Percentiles rank a stretch among this genome's conserved stretches.
These are phyloP conservation scores for Alviniconcha strummeri DNA, from an alignment of 2,888 invertebrate species.

Conservation along the genomic window DNA sequence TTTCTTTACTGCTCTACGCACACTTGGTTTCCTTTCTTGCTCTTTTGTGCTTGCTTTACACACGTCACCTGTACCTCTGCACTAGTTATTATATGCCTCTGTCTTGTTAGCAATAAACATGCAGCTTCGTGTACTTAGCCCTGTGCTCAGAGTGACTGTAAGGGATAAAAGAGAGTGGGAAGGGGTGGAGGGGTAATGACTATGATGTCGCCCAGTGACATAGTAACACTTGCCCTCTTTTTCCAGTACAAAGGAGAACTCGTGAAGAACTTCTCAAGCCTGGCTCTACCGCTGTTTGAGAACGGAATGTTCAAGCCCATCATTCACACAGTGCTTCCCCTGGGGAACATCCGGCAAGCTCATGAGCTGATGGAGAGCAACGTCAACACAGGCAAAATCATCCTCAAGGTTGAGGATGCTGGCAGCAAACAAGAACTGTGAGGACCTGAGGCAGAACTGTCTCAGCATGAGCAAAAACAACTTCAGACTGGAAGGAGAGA, in stretches of 20 bases:
- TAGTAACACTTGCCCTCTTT: not conserved
- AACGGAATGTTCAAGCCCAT: conserved; percentile 63
- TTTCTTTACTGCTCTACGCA: too few species aligned
- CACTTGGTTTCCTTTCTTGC: too few species aligned
- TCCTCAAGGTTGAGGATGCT: conserved; percentile 58
- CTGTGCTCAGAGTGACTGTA: too few species aligned
- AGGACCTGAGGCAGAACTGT: not conserved
- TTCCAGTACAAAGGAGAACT: conserved; percentile 71
- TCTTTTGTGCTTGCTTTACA: too few species aligned
- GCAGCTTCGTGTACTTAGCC: too few species aligned
- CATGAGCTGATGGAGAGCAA: conserved; percentile 70
- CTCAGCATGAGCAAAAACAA: not conserved
- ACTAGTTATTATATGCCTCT: too few species aligned
- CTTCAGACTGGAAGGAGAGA: not conserved
- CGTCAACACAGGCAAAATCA: conserved; percentile 70
- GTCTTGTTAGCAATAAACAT: too few species aligned
- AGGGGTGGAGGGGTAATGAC: too few species aligned
- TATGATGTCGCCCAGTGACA: too few species aligned
- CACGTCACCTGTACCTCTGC: too few species aligned
- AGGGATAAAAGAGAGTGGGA: too few species aligned
- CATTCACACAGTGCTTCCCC: conserved; percentile 62
- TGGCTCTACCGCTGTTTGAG: conserved; percentile 60
- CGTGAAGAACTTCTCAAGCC: conserved; percentile 58
- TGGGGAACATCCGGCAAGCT: conserved; percentile 65
- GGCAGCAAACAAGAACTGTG: conserved; percentile 46